phyloP scores from a whole-genome alignment of 2,113 vertebrate species.

The Pao palembangensis region DNA sequence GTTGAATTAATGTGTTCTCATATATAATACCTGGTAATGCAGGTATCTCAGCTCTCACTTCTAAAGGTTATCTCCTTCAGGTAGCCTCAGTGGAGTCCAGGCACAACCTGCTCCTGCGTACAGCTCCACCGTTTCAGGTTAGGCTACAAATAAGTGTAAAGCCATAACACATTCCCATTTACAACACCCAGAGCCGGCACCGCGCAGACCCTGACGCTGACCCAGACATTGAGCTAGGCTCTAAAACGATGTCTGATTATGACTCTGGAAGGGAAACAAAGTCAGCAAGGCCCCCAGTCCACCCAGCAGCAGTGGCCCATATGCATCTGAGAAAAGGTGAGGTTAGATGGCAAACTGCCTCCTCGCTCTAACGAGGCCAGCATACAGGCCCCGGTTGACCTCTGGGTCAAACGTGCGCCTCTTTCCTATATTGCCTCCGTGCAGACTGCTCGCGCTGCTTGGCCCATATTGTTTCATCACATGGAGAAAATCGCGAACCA shows the following conservation, averaged over 20 bases:
- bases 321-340: conserved; percentile 40
- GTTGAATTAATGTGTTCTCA: no score
- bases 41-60: conserved; percentile 11
- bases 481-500: conserved; percentile 31
- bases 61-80: not conserved
- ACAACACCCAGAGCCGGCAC: conserved; percentile 16
- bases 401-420: conserved; percentile 44
- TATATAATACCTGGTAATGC: not conserved
- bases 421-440: conserved; percentile 14
- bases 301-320: conserved; percentile 33
- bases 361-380: conserved; percentile 5
- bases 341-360: conserved; percentile 17
- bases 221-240: conserved; percentile 35
- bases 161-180: not conserved
- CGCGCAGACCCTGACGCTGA: conserved; percentile 50
- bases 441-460: conserved; percentile 13
- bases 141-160: conserved; percentile 2
- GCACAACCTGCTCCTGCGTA: not conserved
- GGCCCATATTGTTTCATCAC: conserved; percentile 45
- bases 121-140: not conserved
- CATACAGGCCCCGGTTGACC: conserved; percentile 16
- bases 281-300: conserved; percentile 37
- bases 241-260: conserved; percentile 50
- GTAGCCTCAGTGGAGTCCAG: not conserved
- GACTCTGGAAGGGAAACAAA: conserved; percentile 54